A percentile compares a stretch with the other conserved stretches of the same genome.
These are phyloP conservation scores for Lutraria lutraria DNA, from an alignment of 2,888 invertebrate species.

Conservation along the genomic window DNA sequence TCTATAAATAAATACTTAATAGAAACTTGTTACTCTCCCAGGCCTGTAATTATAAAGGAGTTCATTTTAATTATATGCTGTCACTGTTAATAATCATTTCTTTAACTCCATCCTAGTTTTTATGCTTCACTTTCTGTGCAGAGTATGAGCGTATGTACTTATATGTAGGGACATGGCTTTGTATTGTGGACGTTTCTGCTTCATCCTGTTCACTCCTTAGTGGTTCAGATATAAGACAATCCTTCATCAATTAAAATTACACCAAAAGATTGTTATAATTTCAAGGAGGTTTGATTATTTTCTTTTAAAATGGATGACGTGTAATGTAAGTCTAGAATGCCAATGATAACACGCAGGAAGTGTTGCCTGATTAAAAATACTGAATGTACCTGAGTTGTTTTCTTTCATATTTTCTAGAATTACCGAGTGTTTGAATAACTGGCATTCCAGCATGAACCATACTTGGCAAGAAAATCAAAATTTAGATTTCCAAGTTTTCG, in stretches of 20 bases:
- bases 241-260: not conserved
- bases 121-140: too few relatives aligned
- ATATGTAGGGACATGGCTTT: too few relatives aligned
- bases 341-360: not conserved
- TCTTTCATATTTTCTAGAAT: constrained; percentile 30
- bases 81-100: too few relatives aligned
- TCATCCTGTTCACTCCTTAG: not conserved
- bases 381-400: constrained; percentile 13
- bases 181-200: not conserved
- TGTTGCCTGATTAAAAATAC: not conserved
- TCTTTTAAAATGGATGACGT: not conserved
- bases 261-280: not conserved
- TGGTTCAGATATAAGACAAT: not conserved
- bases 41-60: not conserved
- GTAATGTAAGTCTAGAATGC: not conserved
- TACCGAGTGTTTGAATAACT: constrained; percentile 24
- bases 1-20: not conserved
- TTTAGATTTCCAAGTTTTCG: constrained; percentile 21
- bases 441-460: not conserved
- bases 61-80: too few relatives aligned
- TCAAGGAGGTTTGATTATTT: not conserved
- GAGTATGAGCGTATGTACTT: too few relatives aligned
- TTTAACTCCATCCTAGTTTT: too few relatives aligned
- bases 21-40: not conserved
- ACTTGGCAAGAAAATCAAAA: constrained; percentile 20